A percentile compares a stretch with the other conserved stretches of the same genome.
phyloP scores from a whole-genome alignment of 1,140 invertebrate genomes.

The Drosophila varians region DNA sequence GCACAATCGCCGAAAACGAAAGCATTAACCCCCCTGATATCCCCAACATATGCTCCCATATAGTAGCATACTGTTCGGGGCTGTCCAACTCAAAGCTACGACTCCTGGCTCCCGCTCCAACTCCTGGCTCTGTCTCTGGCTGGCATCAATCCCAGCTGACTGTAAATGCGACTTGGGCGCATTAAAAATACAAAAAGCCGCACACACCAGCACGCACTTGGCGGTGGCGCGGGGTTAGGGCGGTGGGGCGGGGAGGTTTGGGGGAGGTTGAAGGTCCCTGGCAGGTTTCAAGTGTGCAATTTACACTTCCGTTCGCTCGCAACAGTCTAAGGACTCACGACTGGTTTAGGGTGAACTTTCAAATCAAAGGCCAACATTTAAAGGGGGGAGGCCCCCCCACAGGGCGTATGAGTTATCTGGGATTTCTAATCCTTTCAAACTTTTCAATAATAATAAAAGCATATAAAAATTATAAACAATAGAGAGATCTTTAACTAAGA shows the following conservation, averaged over 20 bases:
- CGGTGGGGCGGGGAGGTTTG: background rate
- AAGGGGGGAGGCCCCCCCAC: no score
- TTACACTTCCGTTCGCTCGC: constrained; percentile 68
- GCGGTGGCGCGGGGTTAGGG: no score
- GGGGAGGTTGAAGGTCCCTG: constrained; percentile 14
- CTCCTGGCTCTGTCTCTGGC: background rate
- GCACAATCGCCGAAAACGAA: background rate
- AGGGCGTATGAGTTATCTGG: background rate
- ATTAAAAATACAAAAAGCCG: constrained; percentile 43
- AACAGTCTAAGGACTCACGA: constrained; percentile 41
- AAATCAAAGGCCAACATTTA: background rate
- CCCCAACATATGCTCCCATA: constrained; percentile 63
- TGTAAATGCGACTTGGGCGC: constrained; percentile 44
- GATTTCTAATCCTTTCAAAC: background rate
- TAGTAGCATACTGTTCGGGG: constrained; percentile 65
- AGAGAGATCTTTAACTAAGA: no score
- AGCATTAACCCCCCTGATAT: constrained; percentile 1
- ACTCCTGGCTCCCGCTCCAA: background rate
- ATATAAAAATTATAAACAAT: no score
- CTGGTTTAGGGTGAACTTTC: constrained; percentile 9
- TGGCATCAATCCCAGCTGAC: constrained; percentile 70
- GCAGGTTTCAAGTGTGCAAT: constrained; percentile 71
- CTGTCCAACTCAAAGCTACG: background rate
- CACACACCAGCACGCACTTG: constrained; percentile 6
- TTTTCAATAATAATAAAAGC: background rate